Evolutionary conservation across 2,797 vertebrate species (phyloP), one percentile per base, ranked within the genome.

Genomic region (Urocyon cinereoargenteus): DNA sequence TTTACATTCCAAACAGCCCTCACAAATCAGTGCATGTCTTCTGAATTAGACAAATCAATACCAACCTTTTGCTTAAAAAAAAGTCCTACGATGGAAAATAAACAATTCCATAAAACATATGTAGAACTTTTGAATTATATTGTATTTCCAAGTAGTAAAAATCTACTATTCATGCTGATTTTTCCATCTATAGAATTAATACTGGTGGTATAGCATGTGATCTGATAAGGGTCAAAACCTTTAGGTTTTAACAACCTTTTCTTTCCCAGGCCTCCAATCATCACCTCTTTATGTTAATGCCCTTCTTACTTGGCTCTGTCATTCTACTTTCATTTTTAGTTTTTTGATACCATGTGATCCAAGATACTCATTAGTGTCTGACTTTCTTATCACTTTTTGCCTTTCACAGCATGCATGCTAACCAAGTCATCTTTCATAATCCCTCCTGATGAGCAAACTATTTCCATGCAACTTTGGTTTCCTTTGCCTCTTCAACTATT

Each of bases 391-490:
- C 12, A 72, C 8, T 11, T 55, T 96, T 70, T 85, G 49, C 49
- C 24, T 82, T 96, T 87, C 59, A 24, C 16, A 92, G 72, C 24
- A 49, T 91, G 73, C 51, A 51, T 26, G 12, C 49, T 82, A 24
- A 90, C 55, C 36, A n/a, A 96, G 34, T n/a, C 53, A 77, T 88
- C 64, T 82, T 95, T 96, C 51, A 11, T 59, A 90, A 77, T 82
- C 40, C 6, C 36, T 19, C 21, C 14, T 49, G 7, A 45, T 49
- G 70, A 92, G 36, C 61, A 94, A 81, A 53, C 53, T 40, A 89
- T 72, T 85, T 87, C 66, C 26, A n/a, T 62, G 36, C 21, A 82
- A 28, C 49, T 96, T 90, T 94, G 57, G 72, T 90, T 87, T 68
- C 19, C 15, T 70, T 89, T 91, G 28, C n/a, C 66, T 93, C 40